A percentile compares a stretch with the other conserved stretches of the same genome.
Evolutionary conservation across 2,888 invertebrate species (phyloP).

Genomic region (Acleris sparsana): DNA sequence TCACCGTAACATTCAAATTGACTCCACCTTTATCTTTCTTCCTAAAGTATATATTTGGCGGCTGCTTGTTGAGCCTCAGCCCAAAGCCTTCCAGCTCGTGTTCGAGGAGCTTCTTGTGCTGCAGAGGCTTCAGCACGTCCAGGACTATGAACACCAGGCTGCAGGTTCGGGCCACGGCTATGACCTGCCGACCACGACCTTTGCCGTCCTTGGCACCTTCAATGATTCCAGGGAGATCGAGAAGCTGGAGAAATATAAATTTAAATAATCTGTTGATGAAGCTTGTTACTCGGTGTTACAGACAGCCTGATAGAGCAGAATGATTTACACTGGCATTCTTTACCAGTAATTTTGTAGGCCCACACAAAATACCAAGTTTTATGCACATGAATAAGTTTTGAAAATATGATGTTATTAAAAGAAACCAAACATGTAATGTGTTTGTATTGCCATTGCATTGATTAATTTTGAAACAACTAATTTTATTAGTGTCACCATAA

Average conservation of each 20-base stretch:
- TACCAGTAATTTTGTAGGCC: no score
- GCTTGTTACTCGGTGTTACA: no score
- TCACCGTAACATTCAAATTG: slow-evolving; percentile 95
- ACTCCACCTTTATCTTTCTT: slow-evolving; percentile 99
- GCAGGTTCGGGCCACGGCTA: slow-evolving; percentile 99
- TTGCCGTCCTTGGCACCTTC: slow-evolving; percentile 99
- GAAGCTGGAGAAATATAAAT: slow-evolving; percentile 83
- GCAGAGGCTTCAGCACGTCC: slow-evolving; percentile 98
- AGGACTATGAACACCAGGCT: slow-evolving; percentile 98
- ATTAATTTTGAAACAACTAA: neutral
- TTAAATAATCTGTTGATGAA: no score
- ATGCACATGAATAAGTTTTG: no score
- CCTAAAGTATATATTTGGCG: slow-evolving; percentile 97
- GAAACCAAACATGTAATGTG: no score
- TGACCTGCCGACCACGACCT: slow-evolving; percentile 98
- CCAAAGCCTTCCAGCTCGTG: slow-evolving; percentile 99
- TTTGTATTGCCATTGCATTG: neutral
- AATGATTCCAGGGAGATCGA: slow-evolving; percentile 99
- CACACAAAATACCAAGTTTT: no score
- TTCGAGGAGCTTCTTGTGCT: slow-evolving; percentile 97
- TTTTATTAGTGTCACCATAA: neutral
- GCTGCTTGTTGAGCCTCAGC: slow-evolving; percentile 96
- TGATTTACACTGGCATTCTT: no score
- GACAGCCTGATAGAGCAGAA: no score
- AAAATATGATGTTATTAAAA: no score